phyloP scores from a whole-genome alignment of 1,140 invertebrate species.

The Caenorhabditis remanei region DNA sequence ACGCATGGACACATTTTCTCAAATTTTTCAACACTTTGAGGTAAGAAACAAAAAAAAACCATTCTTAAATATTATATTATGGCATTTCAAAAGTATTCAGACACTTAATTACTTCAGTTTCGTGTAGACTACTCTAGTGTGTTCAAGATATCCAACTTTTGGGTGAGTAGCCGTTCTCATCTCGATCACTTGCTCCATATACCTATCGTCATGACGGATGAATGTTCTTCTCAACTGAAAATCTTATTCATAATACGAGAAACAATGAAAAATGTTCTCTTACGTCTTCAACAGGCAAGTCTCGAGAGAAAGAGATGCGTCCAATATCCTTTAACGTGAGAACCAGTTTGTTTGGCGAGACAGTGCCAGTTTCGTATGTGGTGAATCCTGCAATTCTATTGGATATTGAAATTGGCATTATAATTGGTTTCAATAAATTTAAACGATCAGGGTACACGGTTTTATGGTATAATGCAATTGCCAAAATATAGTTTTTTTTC shows the following conservation, averaged over 20 bases:
- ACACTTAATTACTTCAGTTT: slow-evolving; percentile 60
- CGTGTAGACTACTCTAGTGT: slow-evolving; percentile 77
- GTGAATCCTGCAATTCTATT: slow-evolving; percentile 74
- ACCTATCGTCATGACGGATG: slow-evolving; percentile 77
- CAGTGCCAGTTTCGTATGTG: slow-evolving; percentile 76
- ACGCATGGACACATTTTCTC: neutral
- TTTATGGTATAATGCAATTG: too few relatives aligned
- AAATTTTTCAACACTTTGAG: neutral
- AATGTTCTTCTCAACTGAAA: slow-evolving; percentile 76
- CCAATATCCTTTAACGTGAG: slow-evolving; percentile 77
- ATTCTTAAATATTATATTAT: slow-evolving; percentile 38
- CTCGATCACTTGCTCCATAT: slow-evolving; percentile 77
- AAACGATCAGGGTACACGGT: too few relatives aligned
- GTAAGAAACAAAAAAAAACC: slow-evolving; percentile 12
- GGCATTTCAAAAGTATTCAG: neutral
- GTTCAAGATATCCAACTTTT: slow-evolving; percentile 76
- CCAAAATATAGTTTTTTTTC: too few relatives aligned
- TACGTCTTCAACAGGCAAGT: slow-evolving; percentile 78
- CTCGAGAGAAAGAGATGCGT: slow-evolving; percentile 76
- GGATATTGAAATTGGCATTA: slow-evolving; percentile 45
- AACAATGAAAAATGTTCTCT: slow-evolving; percentile 31
- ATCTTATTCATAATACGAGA: neutral
- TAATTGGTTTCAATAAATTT: neutral
- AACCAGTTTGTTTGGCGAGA: slow-evolving; percentile 73
- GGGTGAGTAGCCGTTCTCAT: slow-evolving; percentile 78